A percentile compares a stretch with the other conserved stretches of the same genome.
These are phyloP conservation scores for Stegana nigrithorax DNA, from an alignment of 2,888 invertebrate genomes.

Conservation along the genomic window DNA sequence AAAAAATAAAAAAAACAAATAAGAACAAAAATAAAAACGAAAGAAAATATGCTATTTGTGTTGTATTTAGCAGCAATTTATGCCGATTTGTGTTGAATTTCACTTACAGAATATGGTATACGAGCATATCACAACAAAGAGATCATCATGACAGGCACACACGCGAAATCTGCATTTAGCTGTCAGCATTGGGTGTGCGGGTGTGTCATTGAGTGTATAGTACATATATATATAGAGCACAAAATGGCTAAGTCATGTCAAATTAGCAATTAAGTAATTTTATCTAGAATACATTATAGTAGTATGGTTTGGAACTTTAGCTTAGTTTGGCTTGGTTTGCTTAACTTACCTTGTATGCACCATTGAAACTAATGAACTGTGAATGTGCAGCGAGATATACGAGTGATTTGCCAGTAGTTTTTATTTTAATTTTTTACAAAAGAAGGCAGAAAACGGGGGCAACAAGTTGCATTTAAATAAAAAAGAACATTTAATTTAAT, in stretches of 20 bases:
- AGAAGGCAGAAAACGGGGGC: too few species aligned
- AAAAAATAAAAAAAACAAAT: neutral
- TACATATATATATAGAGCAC: neutral
- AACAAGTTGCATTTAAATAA: too few species aligned
- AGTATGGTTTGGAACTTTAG: too few species aligned
- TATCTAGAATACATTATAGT: neutral
- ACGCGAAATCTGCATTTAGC: neutral
- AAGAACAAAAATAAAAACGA: slow-evolving; percentile 2
- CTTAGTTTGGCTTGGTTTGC: too few species aligned
- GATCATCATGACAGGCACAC: neutral
- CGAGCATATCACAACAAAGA: too few species aligned
- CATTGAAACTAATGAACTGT: too few species aligned
- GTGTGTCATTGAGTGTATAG: neutral
- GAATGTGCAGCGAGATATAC: too few species aligned
- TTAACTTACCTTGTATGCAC: too few species aligned
- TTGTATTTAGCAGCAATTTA: neutral
- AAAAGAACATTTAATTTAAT: too few species aligned
- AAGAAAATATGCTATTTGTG: neutral
- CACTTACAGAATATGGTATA: neutral
- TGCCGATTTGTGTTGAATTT: neutral
- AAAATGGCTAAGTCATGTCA: neutral
- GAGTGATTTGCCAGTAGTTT: too few species aligned
- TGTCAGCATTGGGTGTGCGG: neutral
- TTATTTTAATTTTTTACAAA: too few species aligned
- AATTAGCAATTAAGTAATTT: neutral